These are phyloP conservation scores for Lepidurus apus DNA, from an alignment of 1,140 invertebrate genomes.

Conservation along the genomic window DNA sequence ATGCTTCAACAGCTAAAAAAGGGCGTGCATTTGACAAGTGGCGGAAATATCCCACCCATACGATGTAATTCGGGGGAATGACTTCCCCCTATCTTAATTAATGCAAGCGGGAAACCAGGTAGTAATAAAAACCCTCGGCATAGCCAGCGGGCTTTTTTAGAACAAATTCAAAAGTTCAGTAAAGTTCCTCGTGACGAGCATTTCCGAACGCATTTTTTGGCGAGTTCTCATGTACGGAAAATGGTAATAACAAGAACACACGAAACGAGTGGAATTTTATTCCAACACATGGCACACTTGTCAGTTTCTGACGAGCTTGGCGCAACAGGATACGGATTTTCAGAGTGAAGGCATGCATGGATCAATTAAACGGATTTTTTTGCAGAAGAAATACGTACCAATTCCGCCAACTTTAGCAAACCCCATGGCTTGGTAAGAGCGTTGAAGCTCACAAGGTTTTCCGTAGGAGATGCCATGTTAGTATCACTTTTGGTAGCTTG, in stretches of 20 bases:
- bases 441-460: constrained; percentile 4
- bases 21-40: neutral
- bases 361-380: neutral
- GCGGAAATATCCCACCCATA: neutral
- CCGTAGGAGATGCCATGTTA: constrained; percentile 11
- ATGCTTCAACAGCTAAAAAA: neutral
- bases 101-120: neutral
- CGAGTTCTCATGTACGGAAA: neutral
- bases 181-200: neutral
- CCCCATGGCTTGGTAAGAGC: constrained; percentile 1
- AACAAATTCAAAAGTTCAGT: neutral
- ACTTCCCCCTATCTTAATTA: neutral
- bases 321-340: neutral
- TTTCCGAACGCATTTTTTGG: neutral
- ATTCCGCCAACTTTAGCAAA: constrained; percentile 7
- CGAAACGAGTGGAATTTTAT: neutral
- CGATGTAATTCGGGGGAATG: neutral
- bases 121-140: neutral
- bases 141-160: neutral
- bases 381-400: neutral
- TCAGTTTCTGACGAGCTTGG: neutral
- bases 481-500: neutral
- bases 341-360: neutral
- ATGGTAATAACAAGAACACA: neutral
- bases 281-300: constrained; percentile 8